Evolutionary conservation across 2,113 vertebrate species (phyloP), one percentile per base, ranked within the genome.

Genomic region (Actinemys pallida): DNA sequence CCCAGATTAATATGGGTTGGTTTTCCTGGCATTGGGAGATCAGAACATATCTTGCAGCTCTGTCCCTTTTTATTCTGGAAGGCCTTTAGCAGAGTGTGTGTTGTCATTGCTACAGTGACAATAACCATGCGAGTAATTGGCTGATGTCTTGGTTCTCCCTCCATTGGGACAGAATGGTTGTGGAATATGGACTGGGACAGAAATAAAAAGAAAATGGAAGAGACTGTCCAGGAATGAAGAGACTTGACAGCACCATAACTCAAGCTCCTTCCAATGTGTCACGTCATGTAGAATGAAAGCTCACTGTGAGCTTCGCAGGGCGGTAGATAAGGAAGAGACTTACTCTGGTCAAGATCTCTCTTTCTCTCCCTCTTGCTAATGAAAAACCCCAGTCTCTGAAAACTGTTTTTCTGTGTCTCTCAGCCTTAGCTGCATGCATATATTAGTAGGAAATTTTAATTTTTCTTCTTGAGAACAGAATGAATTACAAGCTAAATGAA

Each of bases 391-490:
- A 27, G 10, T 89, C 93, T 92, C 47, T 90, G 59, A 90, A 92
- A 54, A 29, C 12, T 47, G 3, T 16, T 24, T 54, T 92, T 52
- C n/a, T 62, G 35, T 13, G 2, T 10, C 3, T 31, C 17, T 3
- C 31, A 25, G 72, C 10, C 39, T 12, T 92, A 13, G 0, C 10
- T 81, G 11, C 75, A 25, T 54, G 8, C 20, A 1, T 80, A 35
- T 42, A 7, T 88, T 92, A 84, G 87, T 52, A 92, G 29, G 52
- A 83, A 95, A 95, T 92, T 80, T 59, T 90, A 86, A 50, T 87
- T 16, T 14, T 42, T 25, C 35, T 92, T 2, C 82, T 90, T n/a
- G 14, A 52, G 72, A 93, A 91, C 83, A 4, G 84, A 93, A 88
- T 86, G 25, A 78, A 54, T 56, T 87, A 35, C 17, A 6, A 80